Evolutionary conservation across 2,888 invertebrate genomes (phyloP), one percentile per base, ranked within the genome.

Genomic region (Plemyria rubiginata): DNA sequence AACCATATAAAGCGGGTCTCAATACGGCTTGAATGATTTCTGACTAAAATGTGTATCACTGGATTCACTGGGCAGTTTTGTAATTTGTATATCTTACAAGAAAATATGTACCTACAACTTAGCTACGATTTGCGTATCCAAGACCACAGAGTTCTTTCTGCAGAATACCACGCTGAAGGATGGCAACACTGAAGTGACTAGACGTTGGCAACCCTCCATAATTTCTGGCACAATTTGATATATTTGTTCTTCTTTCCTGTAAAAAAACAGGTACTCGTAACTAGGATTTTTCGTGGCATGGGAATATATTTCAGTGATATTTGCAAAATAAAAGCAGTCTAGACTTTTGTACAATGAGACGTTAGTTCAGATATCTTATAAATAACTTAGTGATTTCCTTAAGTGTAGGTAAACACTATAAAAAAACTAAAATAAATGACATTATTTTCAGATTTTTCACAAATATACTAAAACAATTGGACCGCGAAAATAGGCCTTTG

Each of bases 161-260:
- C 75, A 75, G 65, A 86, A 88, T 41, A 84, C 79, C 3, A 83
- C 78, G 12, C 54, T 55, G 36, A 85, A 75, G 0, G 66, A 41
- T 6, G 91, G 90, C 55, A 86, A 63, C 51, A 88, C 76, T 11
- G 85, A 80, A 15, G 41, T 70, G 57, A 90, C 70, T 58, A 90
- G 77, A 32, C 61, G 71, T 28, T 73, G 74, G 54, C 80, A 83
- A n/a, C 77, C 68, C 5, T 75, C 64, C 72, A 90, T 75, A 1
- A 62, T 73, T 0, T 70, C 66, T 11, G 82, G 75, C 8, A 82
- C 78, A 36, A 78, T 57, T 61, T 78, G 70, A 73, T 87, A 89
- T 0, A 60, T 62, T 5, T 78, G 70, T 1, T 80, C 84, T 62
- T 79, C 67, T 5, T 78, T 73, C 15, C 90, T 60, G 50, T 9